These are phyloP conservation scores for Andrena flavipes DNA, from an alignment of 2,888 invertebrate genomes.

Conservation along the genomic window DNA sequence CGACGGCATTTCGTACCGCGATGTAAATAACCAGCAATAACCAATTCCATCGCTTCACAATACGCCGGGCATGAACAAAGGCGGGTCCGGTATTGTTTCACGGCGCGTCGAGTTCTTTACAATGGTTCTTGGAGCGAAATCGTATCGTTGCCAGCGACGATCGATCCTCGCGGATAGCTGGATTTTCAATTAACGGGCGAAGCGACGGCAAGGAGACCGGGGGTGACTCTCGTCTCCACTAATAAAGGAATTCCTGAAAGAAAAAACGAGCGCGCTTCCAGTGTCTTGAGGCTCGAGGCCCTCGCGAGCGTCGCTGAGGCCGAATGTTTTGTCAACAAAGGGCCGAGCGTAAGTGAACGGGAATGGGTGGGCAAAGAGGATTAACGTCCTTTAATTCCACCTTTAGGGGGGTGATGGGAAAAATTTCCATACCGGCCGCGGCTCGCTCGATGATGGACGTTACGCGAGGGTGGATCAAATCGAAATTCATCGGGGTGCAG, in stretches of 20 bases:
- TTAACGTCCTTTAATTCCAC: slow-evolving; percentile 26
- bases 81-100: slow-evolving; percentile 14
- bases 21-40: slow-evolving; percentile 29
- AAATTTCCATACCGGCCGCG: slow-evolving; percentile 58
- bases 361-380: slow-evolving; percentile 15
- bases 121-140: slow-evolving; percentile 10
- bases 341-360: slow-evolving; percentile 1
- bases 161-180: slow-evolving; percentile 26
- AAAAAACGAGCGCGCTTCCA: too few relatives aligned
- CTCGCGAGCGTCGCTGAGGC: neutral
- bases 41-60: slow-evolving; percentile 26
- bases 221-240: too few relatives aligned
- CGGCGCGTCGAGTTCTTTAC: slow-evolving; percentile 17
- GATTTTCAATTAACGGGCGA: slow-evolving; percentile 32
- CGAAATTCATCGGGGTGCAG: slow-evolving; percentile 60
- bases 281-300: neutral
- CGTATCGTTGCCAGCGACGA: slow-evolving; percentile 14
- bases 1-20: slow-evolving; percentile 6
- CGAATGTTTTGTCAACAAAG: slow-evolving; percentile 25
- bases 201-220: neutral
- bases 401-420: slow-evolving; percentile 12
- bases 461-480: slow-evolving; percentile 43
- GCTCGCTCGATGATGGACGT: slow-evolving; percentile 13
- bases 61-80: slow-evolving; percentile 25
- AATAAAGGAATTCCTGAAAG: neutral